Base-by-base conservation (phyloP, 2,113 vertebrate species). In the Nannobrachium achirus region DNA sequence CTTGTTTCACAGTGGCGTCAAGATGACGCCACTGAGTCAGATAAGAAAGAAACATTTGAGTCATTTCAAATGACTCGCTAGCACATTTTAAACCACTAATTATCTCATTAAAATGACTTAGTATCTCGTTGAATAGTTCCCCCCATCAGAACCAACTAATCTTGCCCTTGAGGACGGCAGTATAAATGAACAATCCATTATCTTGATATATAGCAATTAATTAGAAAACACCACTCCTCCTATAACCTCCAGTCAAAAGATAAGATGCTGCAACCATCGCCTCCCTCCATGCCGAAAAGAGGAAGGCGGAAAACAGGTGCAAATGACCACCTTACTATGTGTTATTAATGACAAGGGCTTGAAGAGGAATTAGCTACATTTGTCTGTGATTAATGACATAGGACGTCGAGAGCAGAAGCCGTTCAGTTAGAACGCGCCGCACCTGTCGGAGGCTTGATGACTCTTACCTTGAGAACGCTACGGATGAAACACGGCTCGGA, bases 331-430 rank as follows among this genome's bases (percentile, higher is more conserved):
- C 72, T 33, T 59, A 51, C 53, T 44, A 69, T 57, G 57, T 58
- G 71, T 86, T 85, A 86, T 86, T 88, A 89, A 88, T 85, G 78
- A 80, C 73, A 67, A 57, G 58, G 70, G 72, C 78, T 88, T 10
- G 3, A 63, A 58, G 56, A 52, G 48, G 64, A 76, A 83, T 80
- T 76, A 83, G 68, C 83, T 8, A 41, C 49, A 53, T 77, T 70
- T 66, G 64, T 70, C 56, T 40, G 65, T 88, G 88, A 92, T 90
- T 88, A 87, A 90, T 88, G 78, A 78, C 44, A 52, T 60, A 63
- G 4, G 68, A 73, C 75, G 64, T n/a, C 66, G 53, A 55, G 72
- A 69, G 75, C 69, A 71, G 71, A 56, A 76, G 65, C 55, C 77
- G 46, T 75, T 84, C 63, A 67, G 44, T 69, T 15, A 44, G 61